Percentiles rank a stretch among this genome's conserved stretches.
phyloP scores from a whole-genome alignment of 30 jellyfish, hydroid and myxozoan species.

The Pseudorhiza aurosa region DNA sequence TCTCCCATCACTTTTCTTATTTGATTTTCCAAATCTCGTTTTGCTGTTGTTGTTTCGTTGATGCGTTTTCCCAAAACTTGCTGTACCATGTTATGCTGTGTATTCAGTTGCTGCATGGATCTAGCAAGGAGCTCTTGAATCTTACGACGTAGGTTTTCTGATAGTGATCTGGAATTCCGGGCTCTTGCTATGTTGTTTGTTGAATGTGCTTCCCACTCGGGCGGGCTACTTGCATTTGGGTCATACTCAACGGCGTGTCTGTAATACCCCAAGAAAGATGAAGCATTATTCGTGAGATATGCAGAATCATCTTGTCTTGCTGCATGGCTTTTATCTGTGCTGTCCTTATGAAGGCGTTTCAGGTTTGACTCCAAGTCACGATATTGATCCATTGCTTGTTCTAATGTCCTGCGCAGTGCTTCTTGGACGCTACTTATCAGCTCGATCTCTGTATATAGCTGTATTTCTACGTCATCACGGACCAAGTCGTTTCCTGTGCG shows the following conservation, averaged over 20 bases:
- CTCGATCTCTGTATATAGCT: slow-evolving; percentile 57
- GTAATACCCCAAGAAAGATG: slow-evolving; percentile 60
- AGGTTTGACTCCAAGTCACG: slow-evolving; percentile 65
- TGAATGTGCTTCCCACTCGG: slow-evolving; percentile 72
- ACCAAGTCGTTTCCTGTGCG: slow-evolving; percentile 68
- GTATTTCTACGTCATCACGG: slow-evolving; percentile 53
- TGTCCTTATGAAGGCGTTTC: slow-evolving; percentile 69
- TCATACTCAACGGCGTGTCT: slow-evolving; percentile 65
- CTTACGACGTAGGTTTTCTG: slow-evolving; percentile 59
- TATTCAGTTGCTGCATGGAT: slow-evolving; percentile 53
- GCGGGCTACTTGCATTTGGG: slow-evolving; percentile 68
- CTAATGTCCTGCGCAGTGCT: slow-evolving; percentile 62
- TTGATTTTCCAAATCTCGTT: slow-evolving; percentile 60
- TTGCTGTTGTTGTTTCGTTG: slow-evolving; percentile 61
- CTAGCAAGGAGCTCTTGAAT: slow-evolving; percentile 69
- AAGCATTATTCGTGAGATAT: slow-evolving; percentile 56
- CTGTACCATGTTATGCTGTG: slow-evolving; percentile 52
- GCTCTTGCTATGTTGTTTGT: slow-evolving; percentile 71
- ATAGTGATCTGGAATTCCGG: slow-evolving; percentile 53
- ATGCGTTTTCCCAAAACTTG: slow-evolving; percentile 41
- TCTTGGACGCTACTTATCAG: slow-evolving; percentile 66
- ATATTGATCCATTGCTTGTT: slow-evolving; percentile 77
- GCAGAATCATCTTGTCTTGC: slow-evolving; percentile 67
- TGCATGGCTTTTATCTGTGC: slow-evolving; percentile 68
- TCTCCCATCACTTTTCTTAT: slow-evolving; percentile 69